Evolutionary conservation across 1,140 invertebrate genomes (phyloP).

Genomic region (Arion vulgaris): DNA sequence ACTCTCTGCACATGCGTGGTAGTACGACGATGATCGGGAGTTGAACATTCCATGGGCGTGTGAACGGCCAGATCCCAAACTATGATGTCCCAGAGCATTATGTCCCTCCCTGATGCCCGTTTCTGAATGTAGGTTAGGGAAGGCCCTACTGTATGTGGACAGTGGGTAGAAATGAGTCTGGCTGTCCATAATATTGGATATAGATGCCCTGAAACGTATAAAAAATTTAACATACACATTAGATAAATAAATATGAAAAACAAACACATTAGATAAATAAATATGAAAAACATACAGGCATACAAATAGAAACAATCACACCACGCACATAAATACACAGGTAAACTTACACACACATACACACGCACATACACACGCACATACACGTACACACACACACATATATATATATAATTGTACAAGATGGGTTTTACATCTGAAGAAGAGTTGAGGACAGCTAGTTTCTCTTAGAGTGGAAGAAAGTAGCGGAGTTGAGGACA

Average conservation of each 20-base stretch:
- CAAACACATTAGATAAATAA: no score
- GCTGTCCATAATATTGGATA: constrained; percentile 9
- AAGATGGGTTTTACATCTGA: no score
- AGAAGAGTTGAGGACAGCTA: no score
- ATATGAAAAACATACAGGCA: no score
- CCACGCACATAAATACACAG: no score
- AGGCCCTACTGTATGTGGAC: constrained; percentile 34
- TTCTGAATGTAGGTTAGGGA: neutral
- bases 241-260: no score
- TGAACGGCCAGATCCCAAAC: neutral
- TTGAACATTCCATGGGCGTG: constrained; percentile 3
- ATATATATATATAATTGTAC: neutral
- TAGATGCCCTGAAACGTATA: neutral
- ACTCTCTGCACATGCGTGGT: constrained; percentile 44
- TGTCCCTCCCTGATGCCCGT: neutral
- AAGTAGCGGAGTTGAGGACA: no score
- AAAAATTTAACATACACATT: no score
- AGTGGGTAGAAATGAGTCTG: constrained; percentile 31
- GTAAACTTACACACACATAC: constrained; percentile 6
- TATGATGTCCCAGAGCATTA: neutral
- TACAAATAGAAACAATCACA: no score
- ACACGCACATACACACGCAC: constrained; percentile 18
- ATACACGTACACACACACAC: constrained; percentile 19
- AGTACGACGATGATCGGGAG: constrained; percentile 46
- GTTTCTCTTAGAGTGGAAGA: no score